Conservation (phyloP, 53 echinoderm and acorn worm species). For the Glandiceps talaboti region DNA sequence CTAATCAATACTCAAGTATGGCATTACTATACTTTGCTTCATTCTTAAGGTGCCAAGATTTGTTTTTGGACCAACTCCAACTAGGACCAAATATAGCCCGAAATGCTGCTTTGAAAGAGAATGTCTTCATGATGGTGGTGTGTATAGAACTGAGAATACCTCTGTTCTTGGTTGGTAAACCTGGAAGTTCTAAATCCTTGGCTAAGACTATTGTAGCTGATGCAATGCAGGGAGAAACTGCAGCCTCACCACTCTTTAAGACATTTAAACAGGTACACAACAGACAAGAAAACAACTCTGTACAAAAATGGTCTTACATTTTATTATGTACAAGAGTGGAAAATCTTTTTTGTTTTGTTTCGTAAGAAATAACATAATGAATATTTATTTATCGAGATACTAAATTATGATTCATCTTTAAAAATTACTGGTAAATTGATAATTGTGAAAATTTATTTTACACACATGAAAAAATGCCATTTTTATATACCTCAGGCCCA, state of each 20-base stretch:
- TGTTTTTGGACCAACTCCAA: constrained; percentile 6
- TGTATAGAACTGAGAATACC: constrained; percentile 18
- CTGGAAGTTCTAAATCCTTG: constrained; percentile 1
- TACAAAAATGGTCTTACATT: no score
- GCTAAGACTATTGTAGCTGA: constrained; percentile 19
- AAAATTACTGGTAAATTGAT: no score
- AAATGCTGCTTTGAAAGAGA: constrained; percentile 16
- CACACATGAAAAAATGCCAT: no score
- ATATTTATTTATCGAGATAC: no score
- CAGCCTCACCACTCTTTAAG: constrained; percentile 10
- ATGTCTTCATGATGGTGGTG: constrained; percentile 16
- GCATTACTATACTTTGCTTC: background rate
- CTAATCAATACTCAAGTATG: background rate
- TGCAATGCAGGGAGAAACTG: constrained; percentile 13
- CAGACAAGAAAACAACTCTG: no score
- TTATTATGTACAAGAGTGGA: no score
- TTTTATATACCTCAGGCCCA: no score
- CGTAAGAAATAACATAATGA: no score
- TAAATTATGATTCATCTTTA: no score
- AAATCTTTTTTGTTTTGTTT: no score
- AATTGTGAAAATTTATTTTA: no score
- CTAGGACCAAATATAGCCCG: constrained; percentile 16
- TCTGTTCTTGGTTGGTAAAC: background rate
- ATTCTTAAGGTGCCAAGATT: constrained; percentile 21
- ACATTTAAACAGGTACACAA: constrained; percentile 17